These are phyloP conservation scores for Psilopsiagon aymara DNA, from an alignment of 2,113 vertebrate genomes.

Conservation along the genomic window DNA sequence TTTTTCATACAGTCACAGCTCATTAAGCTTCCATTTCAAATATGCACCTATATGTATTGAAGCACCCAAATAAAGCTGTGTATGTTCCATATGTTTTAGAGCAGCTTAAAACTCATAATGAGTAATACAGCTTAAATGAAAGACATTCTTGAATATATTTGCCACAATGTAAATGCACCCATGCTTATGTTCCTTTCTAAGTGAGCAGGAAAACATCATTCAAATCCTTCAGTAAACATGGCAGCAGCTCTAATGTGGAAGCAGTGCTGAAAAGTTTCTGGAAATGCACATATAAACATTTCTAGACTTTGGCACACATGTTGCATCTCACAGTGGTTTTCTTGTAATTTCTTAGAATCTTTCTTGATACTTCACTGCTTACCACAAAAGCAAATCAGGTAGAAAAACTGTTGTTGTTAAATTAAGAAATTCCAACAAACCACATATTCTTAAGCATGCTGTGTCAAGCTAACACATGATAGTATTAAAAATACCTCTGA, in stretches of 20 bases:
- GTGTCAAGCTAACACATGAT: neutral
- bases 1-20: neutral
- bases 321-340: neutral
- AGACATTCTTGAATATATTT: neutral
- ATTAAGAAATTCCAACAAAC: conserved; percentile 14
- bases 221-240: neutral
- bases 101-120: neutral
- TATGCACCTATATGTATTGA: neutral
- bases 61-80: neutral
- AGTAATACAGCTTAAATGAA: neutral
- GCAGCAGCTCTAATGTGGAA: neutral
- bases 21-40: conserved; percentile 39
- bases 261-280: neutral
- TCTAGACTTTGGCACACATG: neutral
- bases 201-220: neutral
- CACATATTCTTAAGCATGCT: neutral
- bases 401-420: neutral
- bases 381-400: neutral
- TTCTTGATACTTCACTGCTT: neutral
- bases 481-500: neutral
- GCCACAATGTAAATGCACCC: neutral
- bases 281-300: neutral
- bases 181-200: neutral
- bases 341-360: neutral
- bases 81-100: neutral